Base-by-base conservation (phyloP, 64 coral and sea anemone genomes). In the Stichodactyla helianthus region DNA sequence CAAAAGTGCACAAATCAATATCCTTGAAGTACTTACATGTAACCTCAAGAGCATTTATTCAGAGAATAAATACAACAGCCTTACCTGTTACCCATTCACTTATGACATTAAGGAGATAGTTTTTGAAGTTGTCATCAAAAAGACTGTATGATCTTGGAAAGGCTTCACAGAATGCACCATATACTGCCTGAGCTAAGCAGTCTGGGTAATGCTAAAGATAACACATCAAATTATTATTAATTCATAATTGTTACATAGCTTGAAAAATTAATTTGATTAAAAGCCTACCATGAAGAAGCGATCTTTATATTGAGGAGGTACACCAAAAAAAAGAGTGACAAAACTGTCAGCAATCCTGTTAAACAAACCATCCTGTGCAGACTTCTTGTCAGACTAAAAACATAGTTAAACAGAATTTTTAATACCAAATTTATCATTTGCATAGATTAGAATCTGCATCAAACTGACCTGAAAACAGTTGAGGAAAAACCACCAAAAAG, bases 401-500 rank as follows among this genome's bases (percentile, higher is more conserved):
- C 51, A 23, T 22, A 67, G 5, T 16, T 62, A 84, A 60, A 65
- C 6, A 5, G 1, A 3, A 3, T 44, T 31, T 31, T 31, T 44
- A 44, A 44, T 44, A 44, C 2, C 35, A 44, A 1, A 2, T 44
- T 44, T 44, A 44, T 44, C 35, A 58, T 58, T 11, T 58, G 0
- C 55, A 58, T 58, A 58, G 14, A 58, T 27, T 13, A 25, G 10
- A 2, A 31, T 27, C n/a, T 26, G 12, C 20, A 28, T 6, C 5
- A 31, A 6, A 56, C 80, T 92, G 50, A 96, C 94, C 91, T 96
- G 91, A 62, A 96, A 96, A 20, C 83, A 89, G 59, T 90, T 90
- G 31, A 96, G n/a, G 59, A 99, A 99, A 85, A 95, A 92, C 97
- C 97, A 99, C 97, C 97, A 99, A 71, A 99, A 99, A 28, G 97